Conservation (phyloP, 2,888 invertebrate species). For the Hydraecia micacea region DNA sequence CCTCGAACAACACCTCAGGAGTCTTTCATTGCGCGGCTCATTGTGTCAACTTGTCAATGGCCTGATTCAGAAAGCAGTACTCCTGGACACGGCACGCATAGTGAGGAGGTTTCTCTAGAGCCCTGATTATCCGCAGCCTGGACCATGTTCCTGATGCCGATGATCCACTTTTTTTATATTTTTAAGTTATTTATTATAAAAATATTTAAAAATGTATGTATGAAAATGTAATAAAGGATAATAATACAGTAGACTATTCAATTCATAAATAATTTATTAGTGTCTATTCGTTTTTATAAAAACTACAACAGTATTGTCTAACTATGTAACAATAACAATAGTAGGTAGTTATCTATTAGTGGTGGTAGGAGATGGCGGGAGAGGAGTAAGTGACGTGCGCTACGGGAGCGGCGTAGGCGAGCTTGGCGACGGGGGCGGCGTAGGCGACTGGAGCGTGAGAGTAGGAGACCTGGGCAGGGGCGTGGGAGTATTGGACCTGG, state of each 20-base stretch:
- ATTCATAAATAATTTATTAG: slow-evolving; percentile 62
- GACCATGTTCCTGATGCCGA: too few relatives aligned
- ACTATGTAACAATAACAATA: slow-evolving; percentile 11
- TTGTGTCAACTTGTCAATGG: too few relatives aligned
- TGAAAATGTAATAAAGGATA: too few relatives aligned
- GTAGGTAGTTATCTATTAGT: slow-evolving; percentile 70
- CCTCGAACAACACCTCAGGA: too few relatives aligned
- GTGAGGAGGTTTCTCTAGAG: too few relatives aligned
- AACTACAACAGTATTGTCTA: slow-evolving; percentile 66
- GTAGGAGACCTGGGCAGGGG: slow-evolving; percentile 62
- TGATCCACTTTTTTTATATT: too few relatives aligned
- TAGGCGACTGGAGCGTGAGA: slow-evolving; percentile 66
- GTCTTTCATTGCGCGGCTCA: too few relatives aligned
- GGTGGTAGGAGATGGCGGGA: slow-evolving; percentile 83
- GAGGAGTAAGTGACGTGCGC: slow-evolving; percentile 72
- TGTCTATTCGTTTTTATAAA: slow-evolving; percentile 54
- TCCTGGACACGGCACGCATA: too few relatives aligned
- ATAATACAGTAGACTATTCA: background rate
- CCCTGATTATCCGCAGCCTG: too few relatives aligned
- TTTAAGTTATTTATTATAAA: too few relatives aligned
- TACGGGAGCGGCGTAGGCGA: slow-evolving; percentile 64
- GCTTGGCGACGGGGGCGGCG: slow-evolving; percentile 66
- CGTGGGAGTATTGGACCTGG: slow-evolving; percentile 70
- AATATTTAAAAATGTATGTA: too few relatives aligned
- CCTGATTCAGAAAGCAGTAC: too few relatives aligned